Evolutionary conservation across 2,888 invertebrate genomes (phyloP), one percentile per base, ranked within the genome.

Genomic region (Phalangium opilio): DNA sequence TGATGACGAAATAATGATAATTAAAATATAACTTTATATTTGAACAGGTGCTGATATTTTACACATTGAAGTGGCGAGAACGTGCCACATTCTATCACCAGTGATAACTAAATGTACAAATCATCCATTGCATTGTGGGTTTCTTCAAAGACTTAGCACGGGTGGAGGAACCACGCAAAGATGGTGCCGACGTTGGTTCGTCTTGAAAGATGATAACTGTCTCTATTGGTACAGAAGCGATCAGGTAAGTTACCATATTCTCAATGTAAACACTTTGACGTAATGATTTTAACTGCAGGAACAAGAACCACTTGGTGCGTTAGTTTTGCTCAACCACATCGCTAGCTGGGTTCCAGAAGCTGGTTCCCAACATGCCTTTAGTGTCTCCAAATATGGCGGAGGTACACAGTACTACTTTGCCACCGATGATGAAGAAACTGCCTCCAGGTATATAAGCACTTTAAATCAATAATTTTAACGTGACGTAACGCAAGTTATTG

Each of bases 221-320:
- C 75, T 93, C 53, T 93, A 91, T 68, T 90, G 84, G 69, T 93
- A 90, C 70, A 91, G 90, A 73, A 83, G 82, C 60, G 85, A 87
- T 67, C 74, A 79, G 67, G 89, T 89, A 67, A 73, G 27, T 4
- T 27, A 10, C n/a, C 12, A 40, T 59, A 63, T 11, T 62, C 33
- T 10, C 46, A 3, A 15, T 19, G n/a, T 20, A 27, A 46, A 3
- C 34, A 4, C 11, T 11, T 21, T 21, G n/a, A 14, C 40, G 40
- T 50, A 7, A 17, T 43, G 34, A 27, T 32, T 19, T 42, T 18
- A 44, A 34, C 36, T 45, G 3, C 49, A 83, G 85, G 84, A 84
- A 62, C 77, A 79, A 50, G 84, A 84, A 41, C 52, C 50, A 17
- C 40, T 89, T 39, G 90, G 90, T 52, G 89, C 89, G 14, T 75